These are phyloP conservation scores for Onychostruthus taczanowskii DNA, from an alignment of 2,113 vertebrate species.

Conservation along the genomic window DNA sequence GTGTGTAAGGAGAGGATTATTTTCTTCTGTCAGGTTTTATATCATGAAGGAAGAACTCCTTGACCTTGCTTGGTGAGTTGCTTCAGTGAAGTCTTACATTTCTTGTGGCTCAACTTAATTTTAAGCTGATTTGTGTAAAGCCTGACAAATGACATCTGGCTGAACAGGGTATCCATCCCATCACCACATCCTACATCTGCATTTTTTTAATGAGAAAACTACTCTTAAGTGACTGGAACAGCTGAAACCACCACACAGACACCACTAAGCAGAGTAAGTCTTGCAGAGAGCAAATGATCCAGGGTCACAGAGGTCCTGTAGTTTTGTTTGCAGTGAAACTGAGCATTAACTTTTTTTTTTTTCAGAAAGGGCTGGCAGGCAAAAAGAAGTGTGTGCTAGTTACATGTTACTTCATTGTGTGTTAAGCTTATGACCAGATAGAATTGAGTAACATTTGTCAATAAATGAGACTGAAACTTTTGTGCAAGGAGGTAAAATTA, in stretches of 20 bases:
- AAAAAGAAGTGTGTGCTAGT: background rate
- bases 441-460: slow-evolving; percentile 51
- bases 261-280: background rate
- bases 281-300: background rate
- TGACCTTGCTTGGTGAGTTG: background rate
- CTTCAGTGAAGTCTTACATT: background rate
- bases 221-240: background rate
- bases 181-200: background rate
- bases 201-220: background rate
- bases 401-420: slow-evolving; percentile 14
- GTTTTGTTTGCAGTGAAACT: slow-evolving; percentile 46
- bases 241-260: background rate
- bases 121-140: background rate
- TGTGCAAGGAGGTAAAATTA: background rate
- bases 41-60: background rate
- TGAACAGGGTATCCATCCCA: background rate
- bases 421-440: slow-evolving; percentile 25
- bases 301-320: background rate
- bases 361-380: background rate
- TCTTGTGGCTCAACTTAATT: background rate
- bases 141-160: background rate
- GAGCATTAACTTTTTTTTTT: slow-evolving; percentile 6
- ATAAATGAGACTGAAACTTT: slow-evolving; percentile 27
- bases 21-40: background rate
- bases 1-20: background rate